Base-by-base conservation (phyloP, 30 jellyfish, hydroid and myxozoan genomes). In the Catostylus mosaicus region DNA sequence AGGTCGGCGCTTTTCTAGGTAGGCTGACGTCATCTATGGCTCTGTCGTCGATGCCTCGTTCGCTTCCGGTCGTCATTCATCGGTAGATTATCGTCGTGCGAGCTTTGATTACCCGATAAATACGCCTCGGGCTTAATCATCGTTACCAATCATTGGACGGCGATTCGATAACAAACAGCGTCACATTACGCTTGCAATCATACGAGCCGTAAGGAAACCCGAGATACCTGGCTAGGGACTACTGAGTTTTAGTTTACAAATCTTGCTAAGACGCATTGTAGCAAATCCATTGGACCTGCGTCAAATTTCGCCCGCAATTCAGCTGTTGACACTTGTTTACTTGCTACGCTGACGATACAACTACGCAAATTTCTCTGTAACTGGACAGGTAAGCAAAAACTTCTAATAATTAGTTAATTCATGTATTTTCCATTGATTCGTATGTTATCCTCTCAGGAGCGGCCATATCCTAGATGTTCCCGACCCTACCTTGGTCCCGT, bases 51-150 rank as follows among this genome's bases (percentile, higher is more conserved):
- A 20, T 30, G 43, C 71, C 63, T 33, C 50, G 51, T 33, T 34
- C 45, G 73, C 62, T 74, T 74, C 85, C 85, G 85, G 85, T 10
- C 40, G 63, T 54, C 50, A 31, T 47, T 50, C 85, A 48, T 45
- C 85, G 71, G 69, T 40, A 2, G 85, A 74, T 74, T 74, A 74
- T 59, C 72, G 23, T 24, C 37, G 73, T 26, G 40, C 74, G 31
- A 57, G 85, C 75, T 1, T 50, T 56, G 73, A 48, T 35, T 48
- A 52, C 85, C 73, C 75, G 85, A 22, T 61, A 74, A 75, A 74
- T 57, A 16, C 52, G 75, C 84, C 85, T 54, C 35, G 30, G 73
- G 80, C 80, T 68, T 38, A 1, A 7, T 3, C 80, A 46, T 34
- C 56, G 5, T 20, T 20, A 37, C 78, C 60, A 8, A 57, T 65